Percentiles rank a stretch among this genome's conserved stretches.
These are phyloP conservation scores for Sesamia inferens DNA, from an alignment of 2,888 invertebrate species.

Conservation along the genomic window DNA sequence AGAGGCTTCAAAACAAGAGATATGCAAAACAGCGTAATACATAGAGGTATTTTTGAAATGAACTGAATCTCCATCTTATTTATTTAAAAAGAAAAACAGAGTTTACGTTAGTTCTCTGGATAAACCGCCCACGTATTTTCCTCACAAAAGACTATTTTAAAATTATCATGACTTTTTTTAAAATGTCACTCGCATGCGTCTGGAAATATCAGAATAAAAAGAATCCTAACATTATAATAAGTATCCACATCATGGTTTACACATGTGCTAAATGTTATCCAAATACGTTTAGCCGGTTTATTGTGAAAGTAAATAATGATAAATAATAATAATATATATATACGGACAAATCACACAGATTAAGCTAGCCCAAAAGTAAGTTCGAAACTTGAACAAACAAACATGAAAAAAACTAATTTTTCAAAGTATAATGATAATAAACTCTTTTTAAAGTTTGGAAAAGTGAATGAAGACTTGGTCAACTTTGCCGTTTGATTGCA, in stretches of 20 bases:
- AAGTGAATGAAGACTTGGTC: background rate
- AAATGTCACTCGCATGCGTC: background rate
- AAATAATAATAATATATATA: no score
- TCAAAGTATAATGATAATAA: no score
- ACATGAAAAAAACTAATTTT: background rate
- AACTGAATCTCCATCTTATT: background rate
- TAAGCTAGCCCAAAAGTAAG: no score
- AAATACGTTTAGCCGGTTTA: no score
- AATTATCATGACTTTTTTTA: background rate
- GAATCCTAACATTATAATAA: background rate
- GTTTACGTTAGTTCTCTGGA: background rate
- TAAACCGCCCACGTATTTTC: slow-evolving; percentile 3
- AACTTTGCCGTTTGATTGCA: no score
- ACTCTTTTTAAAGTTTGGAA: no score
- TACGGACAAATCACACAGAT: no score
- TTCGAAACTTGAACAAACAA: no score
- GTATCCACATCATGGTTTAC: no score
- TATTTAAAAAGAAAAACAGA: background rate
- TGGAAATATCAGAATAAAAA: background rate
- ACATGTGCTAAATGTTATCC: background rate
- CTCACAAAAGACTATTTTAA: background rate
- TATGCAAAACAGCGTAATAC: background rate
- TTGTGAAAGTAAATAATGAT: no score
- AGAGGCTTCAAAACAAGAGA: background rate
- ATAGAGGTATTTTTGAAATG: background rate